These are phyloP conservation scores for Laterallus jamaicensis DNA, from an alignment of 2,113 vertebrate genomes.

Conservation along the genomic window DNA sequence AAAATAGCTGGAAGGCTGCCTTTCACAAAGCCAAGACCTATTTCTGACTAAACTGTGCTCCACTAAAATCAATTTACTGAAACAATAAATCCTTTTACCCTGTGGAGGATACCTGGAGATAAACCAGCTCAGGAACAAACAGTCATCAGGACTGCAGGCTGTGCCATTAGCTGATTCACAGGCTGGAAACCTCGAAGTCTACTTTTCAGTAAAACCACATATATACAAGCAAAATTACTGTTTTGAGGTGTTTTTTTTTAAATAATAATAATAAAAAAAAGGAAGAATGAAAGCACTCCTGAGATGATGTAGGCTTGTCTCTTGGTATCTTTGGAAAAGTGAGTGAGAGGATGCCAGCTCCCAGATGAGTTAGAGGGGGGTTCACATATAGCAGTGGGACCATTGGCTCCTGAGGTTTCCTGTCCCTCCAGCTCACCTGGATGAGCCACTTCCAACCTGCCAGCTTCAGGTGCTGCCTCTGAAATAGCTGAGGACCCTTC, in stretches of 20 bases:
- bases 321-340: not conserved
- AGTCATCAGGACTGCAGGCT: slow-evolving; percentile 14
- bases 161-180: not conserved
- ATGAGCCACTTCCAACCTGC: not conserved
- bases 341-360: not conserved
- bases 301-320: not conserved
- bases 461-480: not conserved
- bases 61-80: slow-evolving; percentile 60
- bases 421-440: not conserved
- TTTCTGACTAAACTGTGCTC: slow-evolving; percentile 32
- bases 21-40: slow-evolving; percentile 4
- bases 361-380: not conserved
- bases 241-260: no score
- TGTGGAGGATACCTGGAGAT: slow-evolving; percentile 28
- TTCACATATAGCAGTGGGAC: not conserved
- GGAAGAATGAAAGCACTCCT: not conserved
- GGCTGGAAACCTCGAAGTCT: not conserved
- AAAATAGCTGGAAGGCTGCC: slow-evolving; percentile 16
- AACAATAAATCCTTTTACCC: slow-evolving; percentile 47
- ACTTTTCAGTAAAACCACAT: not conserved
- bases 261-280: no score
- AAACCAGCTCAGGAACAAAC: slow-evolving; percentile 31
- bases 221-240: not conserved
- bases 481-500: not conserved
- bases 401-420: not conserved